Evolutionary conservation across 2,888 invertebrate genomes (phyloP).

Genomic region (Nymphalis polychloros): DNA sequence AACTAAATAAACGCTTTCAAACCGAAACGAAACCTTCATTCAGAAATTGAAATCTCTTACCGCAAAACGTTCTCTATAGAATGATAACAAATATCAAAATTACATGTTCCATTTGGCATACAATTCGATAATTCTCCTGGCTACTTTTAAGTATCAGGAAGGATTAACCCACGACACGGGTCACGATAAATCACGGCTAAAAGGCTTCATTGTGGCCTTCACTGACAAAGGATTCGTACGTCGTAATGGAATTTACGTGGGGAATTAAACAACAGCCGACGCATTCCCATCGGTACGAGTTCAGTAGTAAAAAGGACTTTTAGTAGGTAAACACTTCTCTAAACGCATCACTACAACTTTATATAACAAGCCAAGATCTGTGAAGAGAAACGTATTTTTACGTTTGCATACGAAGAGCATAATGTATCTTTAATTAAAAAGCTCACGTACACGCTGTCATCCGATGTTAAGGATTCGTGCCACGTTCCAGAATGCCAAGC

Average conservation of each 20-base stretch:
- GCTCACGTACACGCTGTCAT: not conserved
- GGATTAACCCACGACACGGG: slow-evolving; percentile 33
- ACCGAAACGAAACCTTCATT: not conserved
- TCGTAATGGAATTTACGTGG: slow-evolving; percentile 49
- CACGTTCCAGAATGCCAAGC: not conserved
- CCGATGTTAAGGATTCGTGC: not conserved
- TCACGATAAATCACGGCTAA: slow-evolving; percentile 63
- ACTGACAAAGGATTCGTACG: slow-evolving; percentile 58
- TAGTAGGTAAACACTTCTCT: not conserved
- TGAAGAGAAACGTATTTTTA: not conserved
- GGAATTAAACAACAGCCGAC: slow-evolving; percentile 47
- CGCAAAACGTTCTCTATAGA: slow-evolving; percentile 2
- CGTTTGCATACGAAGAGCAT: not conserved
- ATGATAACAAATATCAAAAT: slow-evolving; percentile 13
- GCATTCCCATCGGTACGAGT: slow-evolving; percentile 28
- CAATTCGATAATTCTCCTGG: slow-evolving; percentile 17
- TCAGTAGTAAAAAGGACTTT: not conserved
- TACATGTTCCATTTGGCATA: not conserved
- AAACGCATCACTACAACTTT: not conserved
- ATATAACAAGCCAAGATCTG: not conserved
- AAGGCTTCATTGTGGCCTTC: slow-evolving; percentile 59
- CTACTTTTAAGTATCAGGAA: slow-evolving; percentile 20
- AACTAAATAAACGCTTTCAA: slow-evolving; percentile 13
- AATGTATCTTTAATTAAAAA: slow-evolving; percentile 1
- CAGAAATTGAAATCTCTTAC: not conserved